These are phyloP conservation scores for Candidula unifasciata DNA, from an alignment of 2,888 invertebrate genomes.

Conservation along the genomic window DNA sequence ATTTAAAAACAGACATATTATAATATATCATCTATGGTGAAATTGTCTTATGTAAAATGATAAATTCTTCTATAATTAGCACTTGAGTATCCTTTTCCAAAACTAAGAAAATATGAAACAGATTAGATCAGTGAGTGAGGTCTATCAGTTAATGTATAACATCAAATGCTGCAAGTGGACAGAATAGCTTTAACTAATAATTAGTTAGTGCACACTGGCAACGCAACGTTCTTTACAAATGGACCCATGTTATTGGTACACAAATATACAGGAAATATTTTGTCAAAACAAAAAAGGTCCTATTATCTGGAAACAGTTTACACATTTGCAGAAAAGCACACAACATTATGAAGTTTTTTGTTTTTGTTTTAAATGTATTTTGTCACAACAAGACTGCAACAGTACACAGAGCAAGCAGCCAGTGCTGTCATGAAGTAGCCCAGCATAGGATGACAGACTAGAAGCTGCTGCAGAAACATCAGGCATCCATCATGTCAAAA, in stretches of 20 bases:
- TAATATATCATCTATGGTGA: too few species aligned
- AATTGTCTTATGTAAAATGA: too few species aligned
- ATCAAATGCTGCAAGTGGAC: not conserved
- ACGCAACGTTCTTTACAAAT: not conserved
- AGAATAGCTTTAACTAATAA: conserved; percentile 5
- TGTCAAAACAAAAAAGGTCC: not conserved
- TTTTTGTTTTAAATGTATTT: not conserved
- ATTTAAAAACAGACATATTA: too few species aligned
- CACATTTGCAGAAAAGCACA: not conserved
- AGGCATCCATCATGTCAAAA: not conserved
- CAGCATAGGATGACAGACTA: not conserved
- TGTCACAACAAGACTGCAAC: not conserved
- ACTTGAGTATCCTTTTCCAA: not conserved
- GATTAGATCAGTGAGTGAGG: not conserved
- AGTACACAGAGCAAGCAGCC: not conserved
- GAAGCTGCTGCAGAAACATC: not conserved
- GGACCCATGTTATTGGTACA: not conserved
- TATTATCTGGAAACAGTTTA: not conserved
- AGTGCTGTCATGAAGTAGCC: not conserved
- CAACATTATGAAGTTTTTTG: not conserved
- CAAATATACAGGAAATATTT: not conserved
- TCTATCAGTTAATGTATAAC: conserved; percentile 1
- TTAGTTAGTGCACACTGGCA: not conserved
- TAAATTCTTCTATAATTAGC: not conserved
- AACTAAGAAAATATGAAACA: not conserved